These are phyloP conservation scores for Tylochromis polylepis DNA, from an alignment of 2,113 vertebrate species.

Conservation along the genomic window DNA sequence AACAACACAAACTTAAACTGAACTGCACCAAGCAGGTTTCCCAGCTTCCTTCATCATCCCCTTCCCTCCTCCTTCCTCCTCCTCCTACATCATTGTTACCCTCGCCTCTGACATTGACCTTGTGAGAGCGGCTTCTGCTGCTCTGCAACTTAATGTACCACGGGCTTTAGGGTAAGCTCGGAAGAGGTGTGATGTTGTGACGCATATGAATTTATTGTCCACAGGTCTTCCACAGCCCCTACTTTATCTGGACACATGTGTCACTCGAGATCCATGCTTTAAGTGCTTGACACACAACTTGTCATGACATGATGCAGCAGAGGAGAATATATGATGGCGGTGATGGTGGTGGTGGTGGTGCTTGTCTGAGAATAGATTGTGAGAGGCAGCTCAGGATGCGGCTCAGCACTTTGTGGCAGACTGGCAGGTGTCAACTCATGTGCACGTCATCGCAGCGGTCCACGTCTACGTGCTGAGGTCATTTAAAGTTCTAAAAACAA, in stretches of 20 bases:
- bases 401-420: not conserved
- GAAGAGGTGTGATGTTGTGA: not conserved
- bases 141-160: constrained; percentile 44
- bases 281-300: constrained; percentile 19
- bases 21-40: not conserved
- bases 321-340: constrained; percentile 3
- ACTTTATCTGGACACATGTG: constrained; percentile 23
- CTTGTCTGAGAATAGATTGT: not conserved
- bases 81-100: not conserved
- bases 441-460: not conserved
- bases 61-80: not conserved
- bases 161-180: constrained; percentile 5
- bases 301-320: constrained; percentile 20
- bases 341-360: not conserved
- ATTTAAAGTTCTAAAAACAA: not conserved
- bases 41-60: not conserved
- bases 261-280: constrained; percentile 23
- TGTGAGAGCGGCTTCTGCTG: constrained; percentile 1
- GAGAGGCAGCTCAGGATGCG: not conserved
- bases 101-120: constrained; percentile 43
- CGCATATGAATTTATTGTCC: constrained; percentile 45
- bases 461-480: not conserved
- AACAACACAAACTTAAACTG: not conserved
- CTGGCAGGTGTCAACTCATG: constrained; percentile 23
- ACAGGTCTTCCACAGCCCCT: not conserved